Evolutionary conservation across 2,797 vertebrate genomes (phyloP), one percentile per base, ranked within the genome.

Genomic region (Sebastes kiyomatsui): DNA sequence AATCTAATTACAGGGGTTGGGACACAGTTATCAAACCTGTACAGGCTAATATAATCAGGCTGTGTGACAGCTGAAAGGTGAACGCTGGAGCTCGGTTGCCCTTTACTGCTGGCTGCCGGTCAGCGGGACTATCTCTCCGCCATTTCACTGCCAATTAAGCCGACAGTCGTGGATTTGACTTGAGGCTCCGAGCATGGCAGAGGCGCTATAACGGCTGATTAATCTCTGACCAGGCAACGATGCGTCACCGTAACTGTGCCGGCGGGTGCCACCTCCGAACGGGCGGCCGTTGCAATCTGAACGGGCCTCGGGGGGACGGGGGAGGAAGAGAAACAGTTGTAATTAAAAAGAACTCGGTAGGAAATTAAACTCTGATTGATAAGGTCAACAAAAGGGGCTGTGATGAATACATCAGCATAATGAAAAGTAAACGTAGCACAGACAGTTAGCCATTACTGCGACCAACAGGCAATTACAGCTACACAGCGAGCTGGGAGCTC

Each of bases 361-460:
- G 90, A 94, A 94, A 95, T 95, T 92, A 92, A 94, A 94, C 89
- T 88, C 82, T 91, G 92, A 95, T 93, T 92, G 93, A 94, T 94
- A 94, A 94, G 93, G 93, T 95, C 94, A 94, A 93, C 92, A 88
- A 82, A 89, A 84, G 70, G 84, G 78, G 80, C 87, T 7, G 55
- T 32, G 70, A 91, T 90, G 89, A 94, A 93, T 90, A 90, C 85
- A 88, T 93, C 90, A 92, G 77, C 84, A 78, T 88, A 91, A 93
- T 94, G 93, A 93, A 93, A 92, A 90, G 92, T 79, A 93, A 93
- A 90, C 75, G 56, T 16, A 54, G 70, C 75, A 30, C 71, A 72
- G 87, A 85, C 83, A 71, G 82, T 79, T 49, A 69, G 81, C 80
- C 84, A 85, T 89, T 82, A 87, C 75, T 9, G 78, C 38, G 56